phyloP scores from a whole-genome alignment of 2,113 vertebrate genomes.

The Gallinago media region DNA sequence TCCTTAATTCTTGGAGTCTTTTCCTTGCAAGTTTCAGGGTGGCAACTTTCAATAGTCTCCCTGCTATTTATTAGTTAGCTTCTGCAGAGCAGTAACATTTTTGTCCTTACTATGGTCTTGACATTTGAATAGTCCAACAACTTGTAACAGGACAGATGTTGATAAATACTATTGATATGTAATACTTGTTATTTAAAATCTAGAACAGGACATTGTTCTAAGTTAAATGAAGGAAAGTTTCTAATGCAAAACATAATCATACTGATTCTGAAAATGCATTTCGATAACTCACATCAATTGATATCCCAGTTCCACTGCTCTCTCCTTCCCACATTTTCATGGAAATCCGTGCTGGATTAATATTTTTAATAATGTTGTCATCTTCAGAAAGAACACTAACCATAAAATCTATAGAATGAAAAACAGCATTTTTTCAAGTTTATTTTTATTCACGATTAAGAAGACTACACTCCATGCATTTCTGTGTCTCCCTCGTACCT shows the following conservation, averaged over 20 bases:
- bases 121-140: not conserved
- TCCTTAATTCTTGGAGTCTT: not conserved
- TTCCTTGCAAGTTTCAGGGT: not conserved
- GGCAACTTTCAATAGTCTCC: not conserved
- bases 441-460: not conserved
- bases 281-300: conserved; percentile 75
- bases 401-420: conserved; percentile 83
- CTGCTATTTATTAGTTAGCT: not conserved
- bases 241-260: not conserved
- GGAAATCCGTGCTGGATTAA: conserved; percentile 80
- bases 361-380: conserved; percentile 82
- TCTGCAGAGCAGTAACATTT: not conserved
- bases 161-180: not conserved
- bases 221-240: not conserved
- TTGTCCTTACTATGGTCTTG: not conserved
- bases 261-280: not conserved
- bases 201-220: not conserved
- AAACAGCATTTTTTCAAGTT: not conserved
- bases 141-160: not conserved
- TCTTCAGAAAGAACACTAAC: conserved; percentile 90
- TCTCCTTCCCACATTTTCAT: conserved; percentile 88
- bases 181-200: not conserved
- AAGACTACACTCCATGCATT: not conserved
- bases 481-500: not conserved
- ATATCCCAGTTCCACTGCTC: conserved; percentile 7